phyloP scores from a whole-genome alignment of 2,797 vertebrate species.

The Chromobotia macracanthus region DNA sequence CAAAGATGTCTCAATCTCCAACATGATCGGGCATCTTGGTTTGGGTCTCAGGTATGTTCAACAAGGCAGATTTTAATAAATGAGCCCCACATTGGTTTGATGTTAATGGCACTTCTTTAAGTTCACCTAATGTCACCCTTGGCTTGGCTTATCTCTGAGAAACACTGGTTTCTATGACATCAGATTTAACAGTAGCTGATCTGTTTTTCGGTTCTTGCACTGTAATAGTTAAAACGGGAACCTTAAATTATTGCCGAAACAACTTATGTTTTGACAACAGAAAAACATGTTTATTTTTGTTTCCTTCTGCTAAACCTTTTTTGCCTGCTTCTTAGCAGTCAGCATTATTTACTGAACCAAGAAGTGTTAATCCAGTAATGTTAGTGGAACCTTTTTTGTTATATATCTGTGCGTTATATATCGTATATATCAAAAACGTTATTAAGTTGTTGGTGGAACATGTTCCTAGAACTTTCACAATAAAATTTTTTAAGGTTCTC shows the following conservation, averaged over 20 bases:
- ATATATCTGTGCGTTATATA: no score
- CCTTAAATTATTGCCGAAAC: neutral
- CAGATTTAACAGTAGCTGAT: neutral
- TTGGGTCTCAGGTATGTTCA: constrained; percentile 83
- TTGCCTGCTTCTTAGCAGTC: neutral
- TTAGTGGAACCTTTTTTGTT: no score
- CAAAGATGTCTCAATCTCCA: constrained; percentile 82
- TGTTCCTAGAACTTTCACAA: no score
- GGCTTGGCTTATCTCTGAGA: neutral
- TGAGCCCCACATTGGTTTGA: neutral
- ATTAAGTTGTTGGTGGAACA: no score
- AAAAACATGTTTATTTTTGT: neutral
- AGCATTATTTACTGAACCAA: neutral
- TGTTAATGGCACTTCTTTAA: neutral
- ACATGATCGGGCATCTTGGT: constrained; percentile 83
- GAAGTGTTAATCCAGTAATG: neutral
- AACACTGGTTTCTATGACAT: neutral
- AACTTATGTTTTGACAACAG: neutral
- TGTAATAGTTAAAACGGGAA: neutral
- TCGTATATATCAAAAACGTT: no score
- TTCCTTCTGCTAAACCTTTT: neutral
- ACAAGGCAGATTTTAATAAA: neutral
- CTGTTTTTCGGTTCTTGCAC: neutral
- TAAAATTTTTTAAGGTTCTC: no score
- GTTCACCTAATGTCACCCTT: neutral